Evolutionary conservation across 2,113 vertebrate genomes (phyloP).

Genomic region (Antechinus flavipes): DNA sequence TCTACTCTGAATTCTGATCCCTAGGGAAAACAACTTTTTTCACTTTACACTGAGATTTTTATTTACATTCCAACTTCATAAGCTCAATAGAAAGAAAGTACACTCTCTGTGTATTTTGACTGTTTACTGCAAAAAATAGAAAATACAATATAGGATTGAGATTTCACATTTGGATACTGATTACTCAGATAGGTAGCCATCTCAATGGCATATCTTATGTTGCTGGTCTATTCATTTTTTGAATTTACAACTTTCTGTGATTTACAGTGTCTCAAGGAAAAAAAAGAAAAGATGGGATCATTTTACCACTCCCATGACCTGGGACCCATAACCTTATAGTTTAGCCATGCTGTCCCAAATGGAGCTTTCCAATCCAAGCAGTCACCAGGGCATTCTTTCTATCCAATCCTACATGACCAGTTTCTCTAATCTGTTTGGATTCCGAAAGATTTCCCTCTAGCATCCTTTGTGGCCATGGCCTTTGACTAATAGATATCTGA

Average conservation of each 20-base stretch:
- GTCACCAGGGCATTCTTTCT: not conserved
- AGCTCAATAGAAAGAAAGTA: not conserved
- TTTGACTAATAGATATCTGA: not conserved
- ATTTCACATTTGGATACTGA: not conserved
- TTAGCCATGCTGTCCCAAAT: not conserved
- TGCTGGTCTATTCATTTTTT: not conserved
- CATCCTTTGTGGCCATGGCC: not conserved
- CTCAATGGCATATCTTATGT: not conserved
- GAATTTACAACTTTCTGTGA: not conserved
- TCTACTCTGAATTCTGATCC: not conserved
- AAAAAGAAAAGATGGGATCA: not conserved
- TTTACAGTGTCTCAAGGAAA: not conserved
- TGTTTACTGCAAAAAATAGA: not conserved
- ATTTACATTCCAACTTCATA: not conserved
- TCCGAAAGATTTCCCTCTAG: not conserved
- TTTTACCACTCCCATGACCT: not conserved
- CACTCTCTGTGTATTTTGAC: not conserved
- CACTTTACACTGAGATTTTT: not conserved
- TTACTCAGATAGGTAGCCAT: not conserved
- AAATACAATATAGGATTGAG: not conserved
- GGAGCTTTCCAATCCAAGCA: not conserved
- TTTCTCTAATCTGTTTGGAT: not conserved
- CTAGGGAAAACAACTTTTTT: not conserved
- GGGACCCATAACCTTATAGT: not conserved
- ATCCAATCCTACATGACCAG: not conserved